Evolutionary conservation across 2,113 vertebrate genomes (phyloP).

Genomic region (Uria aalge): DNA sequence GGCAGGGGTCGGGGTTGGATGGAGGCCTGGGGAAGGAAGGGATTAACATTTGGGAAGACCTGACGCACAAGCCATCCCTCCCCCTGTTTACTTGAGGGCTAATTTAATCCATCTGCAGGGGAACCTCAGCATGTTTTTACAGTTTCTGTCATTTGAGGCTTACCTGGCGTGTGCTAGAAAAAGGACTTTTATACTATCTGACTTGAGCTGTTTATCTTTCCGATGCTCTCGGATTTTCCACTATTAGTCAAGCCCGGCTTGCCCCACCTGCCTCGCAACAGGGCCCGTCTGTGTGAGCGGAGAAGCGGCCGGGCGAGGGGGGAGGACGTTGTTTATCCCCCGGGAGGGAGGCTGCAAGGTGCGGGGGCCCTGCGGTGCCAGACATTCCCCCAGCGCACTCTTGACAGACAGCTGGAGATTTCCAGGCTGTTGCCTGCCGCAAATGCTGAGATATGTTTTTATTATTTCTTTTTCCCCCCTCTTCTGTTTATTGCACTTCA

Average conservation of each 20-base stretch:
- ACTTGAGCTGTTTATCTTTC: slow-evolving; percentile 77
- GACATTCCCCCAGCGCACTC: not conserved
- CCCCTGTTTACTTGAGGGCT: slow-evolving; percentile 68
- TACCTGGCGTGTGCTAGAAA: slow-evolving; percentile 75
- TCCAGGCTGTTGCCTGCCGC: slow-evolving; percentile 25
- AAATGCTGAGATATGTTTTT: not conserved
- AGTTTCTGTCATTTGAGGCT: slow-evolving; percentile 74
- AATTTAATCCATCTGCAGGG: slow-evolving; percentile 73
- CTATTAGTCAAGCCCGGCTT: slow-evolving; percentile 58
- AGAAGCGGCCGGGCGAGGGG: not conserved
- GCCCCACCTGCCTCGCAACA: slow-evolving; percentile 71
- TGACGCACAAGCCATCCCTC: slow-evolving; percentile 30
- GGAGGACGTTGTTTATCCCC: slow-evolving; percentile 27
- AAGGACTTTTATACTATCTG: slow-evolving; percentile 79
- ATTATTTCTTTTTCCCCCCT: fast-evolving
- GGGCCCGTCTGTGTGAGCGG: slow-evolving; percentile 61
- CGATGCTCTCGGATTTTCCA: slow-evolving; percentile 75
- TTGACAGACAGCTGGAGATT: slow-evolving; percentile 41
- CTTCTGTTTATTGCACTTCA: slow-evolving; percentile 27
- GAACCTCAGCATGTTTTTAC: slow-evolving; percentile 70
- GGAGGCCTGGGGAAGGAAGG: slow-evolving; percentile 23
- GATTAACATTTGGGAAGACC: slow-evolving; percentile 56
- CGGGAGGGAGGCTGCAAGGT: slow-evolving; percentile 9
- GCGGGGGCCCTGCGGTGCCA: not conserved
- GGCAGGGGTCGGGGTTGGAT: not conserved